phyloP scores from a whole-genome alignment of 2,888 invertebrate genomes.

The Stenoptilia bipunctidactyla region DNA sequence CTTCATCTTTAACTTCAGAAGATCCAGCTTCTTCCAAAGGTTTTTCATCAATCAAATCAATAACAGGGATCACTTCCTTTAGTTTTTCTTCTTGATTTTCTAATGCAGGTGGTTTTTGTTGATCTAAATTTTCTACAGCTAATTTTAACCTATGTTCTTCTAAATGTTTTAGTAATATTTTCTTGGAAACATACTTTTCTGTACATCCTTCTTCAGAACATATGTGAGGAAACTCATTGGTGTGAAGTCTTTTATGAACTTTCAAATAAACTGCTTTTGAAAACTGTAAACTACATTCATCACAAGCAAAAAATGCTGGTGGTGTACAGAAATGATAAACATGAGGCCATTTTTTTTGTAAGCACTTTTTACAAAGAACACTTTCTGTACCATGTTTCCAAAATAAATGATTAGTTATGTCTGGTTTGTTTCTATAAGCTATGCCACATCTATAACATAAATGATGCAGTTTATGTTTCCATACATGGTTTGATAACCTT shows the following conservation, averaged over 20 bases:
- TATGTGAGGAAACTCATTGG: conserved; percentile 77
- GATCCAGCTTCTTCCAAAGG: conserved; percentile 38
- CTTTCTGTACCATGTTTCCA: conserved; percentile 95
- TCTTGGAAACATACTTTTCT: conserved; percentile 86
- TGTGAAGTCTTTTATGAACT: conserved; percentile 87
- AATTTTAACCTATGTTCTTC: conserved; percentile 67
- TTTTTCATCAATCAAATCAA: conserved; percentile 49
- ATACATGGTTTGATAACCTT: conserved; percentile 86
- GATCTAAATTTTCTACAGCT: conserved; percentile 34
- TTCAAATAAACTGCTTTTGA: conserved; percentile 82
- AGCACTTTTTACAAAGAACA: conserved; percentile 84
- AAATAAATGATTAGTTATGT: conserved; percentile 90
- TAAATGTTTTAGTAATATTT: conserved; percentile 80
- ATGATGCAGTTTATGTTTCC: conserved; percentile 91
- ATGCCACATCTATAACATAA: conserved; percentile 90
- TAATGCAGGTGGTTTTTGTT: conserved; percentile 28
- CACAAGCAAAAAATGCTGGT: conserved; percentile 82
- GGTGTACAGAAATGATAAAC: conserved; percentile 92
- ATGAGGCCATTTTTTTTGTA: conserved; percentile 93
- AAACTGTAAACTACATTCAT: conserved; percentile 83
- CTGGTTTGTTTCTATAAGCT: conserved; percentile 88
- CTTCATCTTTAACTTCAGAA: conserved; percentile 40
- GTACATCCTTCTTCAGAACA: conserved; percentile 80
- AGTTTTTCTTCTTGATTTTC: conserved; percentile 31
- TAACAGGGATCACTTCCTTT: conserved; percentile 40